Evolutionary conservation across 2,113 vertebrate species (phyloP).

Genomic region (Pluvianellus socialis): DNA sequence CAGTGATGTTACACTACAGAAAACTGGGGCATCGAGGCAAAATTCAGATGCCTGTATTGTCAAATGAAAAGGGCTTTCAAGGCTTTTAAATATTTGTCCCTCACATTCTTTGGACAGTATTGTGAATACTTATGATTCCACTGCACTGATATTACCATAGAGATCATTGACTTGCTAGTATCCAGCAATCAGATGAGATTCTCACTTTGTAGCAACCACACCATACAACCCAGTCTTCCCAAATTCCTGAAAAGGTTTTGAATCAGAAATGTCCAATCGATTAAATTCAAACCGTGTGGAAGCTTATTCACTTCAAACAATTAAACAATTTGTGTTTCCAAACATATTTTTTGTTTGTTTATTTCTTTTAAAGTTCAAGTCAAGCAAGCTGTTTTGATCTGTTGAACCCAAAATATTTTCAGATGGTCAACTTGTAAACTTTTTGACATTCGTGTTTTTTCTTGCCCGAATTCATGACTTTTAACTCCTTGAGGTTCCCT

Average conservation of each 20-base stretch:
- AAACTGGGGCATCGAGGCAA: not conserved
- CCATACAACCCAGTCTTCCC: not conserved
- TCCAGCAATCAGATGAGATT: not conserved
- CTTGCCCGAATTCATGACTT: not conserved
- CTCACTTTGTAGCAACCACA: not conserved
- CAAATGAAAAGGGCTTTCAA: not conserved
- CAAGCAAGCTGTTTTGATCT: constrained; percentile 21
- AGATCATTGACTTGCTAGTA: not conserved
- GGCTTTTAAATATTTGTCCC: not conserved
- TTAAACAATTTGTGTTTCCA: not conserved
- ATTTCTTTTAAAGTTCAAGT: constrained; percentile 2
- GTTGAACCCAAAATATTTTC: constrained; percentile 25
- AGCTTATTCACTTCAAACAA: not conserved
- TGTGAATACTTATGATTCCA: not conserved
- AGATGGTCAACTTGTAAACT: not conserved
- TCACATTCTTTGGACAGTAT: not conserved
- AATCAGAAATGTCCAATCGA: not conserved
- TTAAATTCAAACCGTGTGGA: not conserved
- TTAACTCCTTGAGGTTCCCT: not conserved
- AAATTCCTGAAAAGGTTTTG: not conserved
- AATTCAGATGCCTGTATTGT: not conserved
- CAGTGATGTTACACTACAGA: not conserved
- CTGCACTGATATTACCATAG: not conserved
- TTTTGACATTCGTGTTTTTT: not conserved
- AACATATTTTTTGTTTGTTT: constrained; percentile 13